A percentile compares a stretch with the other conserved stretches of the same genome.
These are phyloP conservation scores for Hydrozoanthus tunicans DNA, from an alignment of 64 coral and sea anemone species.

Conservation along the genomic window DNA sequence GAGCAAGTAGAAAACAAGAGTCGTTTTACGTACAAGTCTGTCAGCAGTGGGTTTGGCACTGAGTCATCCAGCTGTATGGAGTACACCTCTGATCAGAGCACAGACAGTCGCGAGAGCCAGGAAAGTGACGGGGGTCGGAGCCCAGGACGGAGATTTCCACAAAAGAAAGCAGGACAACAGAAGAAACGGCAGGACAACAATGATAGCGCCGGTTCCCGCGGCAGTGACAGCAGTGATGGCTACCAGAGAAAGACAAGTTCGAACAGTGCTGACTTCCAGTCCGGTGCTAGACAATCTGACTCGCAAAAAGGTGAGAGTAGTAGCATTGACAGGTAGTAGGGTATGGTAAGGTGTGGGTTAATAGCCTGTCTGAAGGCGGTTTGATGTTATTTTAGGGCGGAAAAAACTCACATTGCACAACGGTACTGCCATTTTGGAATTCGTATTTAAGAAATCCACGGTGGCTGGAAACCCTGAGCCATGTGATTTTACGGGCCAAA, in stretches of 20 bases:
- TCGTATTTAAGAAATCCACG: too few species aligned
- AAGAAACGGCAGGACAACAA: constrained; percentile 22
- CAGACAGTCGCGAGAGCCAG: constrained; percentile 63
- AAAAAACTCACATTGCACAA: too few species aligned
- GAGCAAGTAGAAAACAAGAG: constrained; percentile 18
- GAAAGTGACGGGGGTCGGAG: constrained; percentile 64
- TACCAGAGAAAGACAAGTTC: constrained; percentile 41
- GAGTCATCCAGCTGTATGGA: constrained; percentile 90
- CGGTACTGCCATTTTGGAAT: too few species aligned
- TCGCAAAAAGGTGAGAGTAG: constrained; percentile 25
- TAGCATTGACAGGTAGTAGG: background rate
- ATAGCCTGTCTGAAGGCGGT: too few species aligned
- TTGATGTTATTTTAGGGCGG: too few species aligned
- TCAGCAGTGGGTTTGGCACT: constrained; percentile 93
- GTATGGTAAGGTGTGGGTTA: too few species aligned
- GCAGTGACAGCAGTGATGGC: constrained; percentile 51
- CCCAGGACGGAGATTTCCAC: constrained; percentile 15
- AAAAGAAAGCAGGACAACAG: constrained; percentile 29
- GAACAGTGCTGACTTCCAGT: constrained; percentile 10
- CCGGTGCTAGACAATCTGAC: constrained; percentile 16
- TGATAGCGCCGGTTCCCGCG: constrained; percentile 37
- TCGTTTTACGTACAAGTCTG: constrained; percentile 88
- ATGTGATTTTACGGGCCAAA: too few species aligned
- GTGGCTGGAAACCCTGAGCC: too few species aligned
- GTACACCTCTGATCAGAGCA: constrained; percentile 81